phyloP scores from a whole-genome alignment of 1,140 invertebrate species.

The Trichoplusia ni region DNA sequence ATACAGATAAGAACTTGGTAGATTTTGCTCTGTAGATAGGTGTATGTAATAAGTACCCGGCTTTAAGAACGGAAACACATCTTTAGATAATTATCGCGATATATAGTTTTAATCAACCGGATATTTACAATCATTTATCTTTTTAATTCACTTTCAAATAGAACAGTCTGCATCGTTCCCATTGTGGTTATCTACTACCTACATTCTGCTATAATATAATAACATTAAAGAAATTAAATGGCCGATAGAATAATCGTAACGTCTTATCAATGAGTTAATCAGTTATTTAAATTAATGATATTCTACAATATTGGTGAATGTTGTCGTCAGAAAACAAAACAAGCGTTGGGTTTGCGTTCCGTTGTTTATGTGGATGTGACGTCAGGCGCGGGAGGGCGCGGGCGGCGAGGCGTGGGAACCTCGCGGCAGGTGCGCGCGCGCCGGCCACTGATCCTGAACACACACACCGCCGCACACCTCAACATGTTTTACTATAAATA shows the following conservation, averaged over 20 bases:
- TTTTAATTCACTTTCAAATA: background rate
- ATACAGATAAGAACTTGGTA: no score
- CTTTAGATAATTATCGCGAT: background rate
- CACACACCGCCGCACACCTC: constrained; percentile 52
- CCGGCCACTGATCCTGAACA: constrained; percentile 78
- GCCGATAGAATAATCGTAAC: background rate
- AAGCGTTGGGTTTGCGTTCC: constrained; percentile 51
- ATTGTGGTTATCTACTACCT: constrained; percentile 13
- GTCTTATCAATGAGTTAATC: constrained; percentile 34
- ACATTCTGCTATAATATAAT: no score
- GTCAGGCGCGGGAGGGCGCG: constrained; percentile 53
- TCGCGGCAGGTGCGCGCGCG: constrained; percentile 77
- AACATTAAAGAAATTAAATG: background rate
- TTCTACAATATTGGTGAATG: constrained; percentile 24
- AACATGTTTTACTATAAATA: constrained; percentile 38
- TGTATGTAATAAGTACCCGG: no score
- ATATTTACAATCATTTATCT: constrained; percentile 2
- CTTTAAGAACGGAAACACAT: background rate
- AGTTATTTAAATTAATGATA: constrained; percentile 22
- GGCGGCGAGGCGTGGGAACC: constrained; percentile 72
- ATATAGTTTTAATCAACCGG: background rate
- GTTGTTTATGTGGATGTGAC: constrained; percentile 71
- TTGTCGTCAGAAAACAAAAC: constrained; percentile 38
- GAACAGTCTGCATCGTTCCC: background rate
- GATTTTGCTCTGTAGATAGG: no score